Base-by-base conservation (phyloP, 2,888 invertebrate genomes). In the Pachycephus smyrnensis region DNA sequence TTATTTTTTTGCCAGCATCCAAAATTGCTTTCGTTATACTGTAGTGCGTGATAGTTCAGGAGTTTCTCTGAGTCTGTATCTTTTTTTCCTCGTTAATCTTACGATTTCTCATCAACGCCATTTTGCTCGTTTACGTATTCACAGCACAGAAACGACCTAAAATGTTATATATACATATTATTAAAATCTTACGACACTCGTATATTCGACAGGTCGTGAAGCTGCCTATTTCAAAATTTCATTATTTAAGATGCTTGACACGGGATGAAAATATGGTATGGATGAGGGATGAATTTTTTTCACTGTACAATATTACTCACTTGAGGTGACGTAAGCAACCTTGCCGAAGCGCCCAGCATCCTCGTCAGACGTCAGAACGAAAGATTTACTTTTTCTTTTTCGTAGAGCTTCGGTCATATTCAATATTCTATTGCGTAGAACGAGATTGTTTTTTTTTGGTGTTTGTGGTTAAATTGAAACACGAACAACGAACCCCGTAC, bases 91-190 rank as follows among this genome's bases (percentile, higher is more conserved):
- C 55, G 40, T 40, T 40, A 40, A 40, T 40, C 23, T 23, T 9
- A 23, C 9, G 23, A 55, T 9, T 12, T 12, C 37, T 12, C 12
- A 37, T 0, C 55, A 23, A 4, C 23, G 9, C 15, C 23, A 23
- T 55, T 55, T 55, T 9, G 0, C 55, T 9, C 55, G 23, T 55
- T 55, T 55, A 55, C 55, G 55, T 55, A 55, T 55, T 55, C 55
- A 55, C 23, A 9, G 23, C 23, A 23, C 23, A 23, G 55, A 9
- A 1, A 55, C 23, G 9, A 6, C 9, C 23, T 23, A 55, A 55
- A 55, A 23, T 55, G 80, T 82, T 84, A 84, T 75, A 80, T 82
- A 84, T 80, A 80, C 81, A 81, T 80, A 80, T 85, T 82, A 84
- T 80, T 78, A 77, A 78, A 80, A 83, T 85, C 83, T 83, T 84